Base-by-base conservation (phyloP, 2,113 vertebrate genomes). In the Oenanthe oenanthe region DNA sequence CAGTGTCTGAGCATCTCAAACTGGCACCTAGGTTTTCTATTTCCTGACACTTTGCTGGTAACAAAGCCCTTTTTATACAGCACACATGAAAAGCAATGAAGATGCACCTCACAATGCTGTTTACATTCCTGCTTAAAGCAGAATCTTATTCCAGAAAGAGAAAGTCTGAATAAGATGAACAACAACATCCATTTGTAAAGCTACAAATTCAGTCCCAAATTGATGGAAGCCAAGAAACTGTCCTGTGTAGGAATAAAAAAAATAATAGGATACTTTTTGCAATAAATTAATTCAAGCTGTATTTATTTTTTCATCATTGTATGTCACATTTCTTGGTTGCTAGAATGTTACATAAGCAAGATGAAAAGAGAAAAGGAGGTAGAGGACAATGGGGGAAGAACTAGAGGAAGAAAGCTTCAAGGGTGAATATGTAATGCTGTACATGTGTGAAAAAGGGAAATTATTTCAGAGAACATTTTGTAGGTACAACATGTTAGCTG, bases 211-310 rank as follows among this genome's bases (percentile, higher is more conserved):
- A 29, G 25, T 43, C 24, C 40, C 16, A 77, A 9, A 38, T 11
- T 47, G 38, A 11, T 43, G 22, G 29, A 88, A 84, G 26, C 40
- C 4, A 5, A 68, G 45, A 72, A 76, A 62, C 5, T 68, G 5
- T 70, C 15, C n/a, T 56, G 12, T 50, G 7, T 25, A 43, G 40
- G 62, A 91, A 11, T 14, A n/a, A 32, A 60, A 90, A 40, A 5
- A 34, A 10, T 12, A 47, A 47, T 1, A 19, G 16, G 4, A 6
- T 3, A 1, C 2, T 14, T 70, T 65, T 81, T 1, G 3, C 29
- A 81, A 5, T n/a, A 53, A 18, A 10, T 34, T 72, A 6, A 17
- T 66, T 54, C 13, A 22, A 74, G 57, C 19, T n/a, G 4, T 74
- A 36, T 80, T 77, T 1, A 20, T 43, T 65, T 68, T 81, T 89